Evolutionary conservation across 2,113 vertebrate species (phyloP).

Genomic region (Orycteropus afer): DNA sequence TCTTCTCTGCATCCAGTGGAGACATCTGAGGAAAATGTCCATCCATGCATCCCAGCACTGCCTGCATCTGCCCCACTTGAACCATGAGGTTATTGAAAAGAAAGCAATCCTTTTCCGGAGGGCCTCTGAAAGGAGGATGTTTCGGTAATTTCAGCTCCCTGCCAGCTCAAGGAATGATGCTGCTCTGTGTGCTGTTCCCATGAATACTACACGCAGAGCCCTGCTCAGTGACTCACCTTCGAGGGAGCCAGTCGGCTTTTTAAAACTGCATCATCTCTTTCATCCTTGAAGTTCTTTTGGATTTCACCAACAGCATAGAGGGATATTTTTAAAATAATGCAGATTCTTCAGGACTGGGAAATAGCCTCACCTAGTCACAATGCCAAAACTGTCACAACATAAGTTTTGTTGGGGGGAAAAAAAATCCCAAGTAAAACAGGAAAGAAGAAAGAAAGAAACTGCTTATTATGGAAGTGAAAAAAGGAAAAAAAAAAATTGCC

Average conservation of each 20-base stretch:
- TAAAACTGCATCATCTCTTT: conserved; percentile 26
- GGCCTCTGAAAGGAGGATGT: conserved; percentile 55
- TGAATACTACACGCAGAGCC: rapidly evolving
- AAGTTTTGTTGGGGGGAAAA: not conserved
- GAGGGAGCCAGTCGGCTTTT: not conserved
- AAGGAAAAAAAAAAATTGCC: not conserved
- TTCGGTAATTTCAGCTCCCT: conserved; percentile 53
- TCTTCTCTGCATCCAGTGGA: not conserved
- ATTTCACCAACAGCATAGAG: conserved; percentile 38
- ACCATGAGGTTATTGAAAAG: conserved; percentile 45
- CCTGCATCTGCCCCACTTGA: not conserved
- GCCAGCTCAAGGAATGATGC: conserved; percentile 38
- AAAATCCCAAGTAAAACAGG: not conserved
- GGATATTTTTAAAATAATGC: conserved; percentile 69
- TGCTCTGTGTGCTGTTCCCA: not conserved
- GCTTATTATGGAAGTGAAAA: not conserved
- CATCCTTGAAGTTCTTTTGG: conserved; percentile 41
- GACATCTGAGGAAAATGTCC: not conserved
- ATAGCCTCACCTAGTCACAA: not conserved
- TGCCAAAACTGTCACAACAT: not conserved
- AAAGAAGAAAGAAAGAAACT: not conserved
- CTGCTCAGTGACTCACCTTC: conserved; percentile 45
- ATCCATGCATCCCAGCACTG: not conserved
- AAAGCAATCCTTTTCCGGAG: conserved; percentile 57
- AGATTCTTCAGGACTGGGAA: not conserved